A percentile compares a stretch with the other conserved stretches of the same genome.
These are phyloP conservation scores for Delphinapterus leucas DNA, from an alignment of 2,113 vertebrate genomes.

Conservation along the genomic window DNA sequence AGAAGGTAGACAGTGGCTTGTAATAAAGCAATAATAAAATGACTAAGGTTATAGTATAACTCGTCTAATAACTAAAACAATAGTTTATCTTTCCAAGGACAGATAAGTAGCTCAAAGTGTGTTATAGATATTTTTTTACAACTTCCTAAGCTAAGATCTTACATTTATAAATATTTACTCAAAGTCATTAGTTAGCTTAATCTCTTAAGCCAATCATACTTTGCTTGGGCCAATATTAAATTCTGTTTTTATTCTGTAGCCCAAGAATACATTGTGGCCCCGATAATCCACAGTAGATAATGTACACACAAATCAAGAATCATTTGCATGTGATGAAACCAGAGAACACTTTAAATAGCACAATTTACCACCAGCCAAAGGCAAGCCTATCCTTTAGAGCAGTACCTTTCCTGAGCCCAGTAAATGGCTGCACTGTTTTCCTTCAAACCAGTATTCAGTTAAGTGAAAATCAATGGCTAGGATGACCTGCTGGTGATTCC, in stretches of 20 bases:
- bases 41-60: neutral
- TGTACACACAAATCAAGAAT: neutral
- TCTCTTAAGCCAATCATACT: neutral
- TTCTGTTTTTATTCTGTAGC: constrained; percentile 1
- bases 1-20: neutral
- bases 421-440: neutral
- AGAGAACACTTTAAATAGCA: neutral
- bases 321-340: neutral
- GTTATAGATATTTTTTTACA: neutral
- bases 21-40: constrained; percentile 10
- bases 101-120: neutral
- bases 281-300: neutral
- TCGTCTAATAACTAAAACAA: neutral
- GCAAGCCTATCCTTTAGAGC: neutral
- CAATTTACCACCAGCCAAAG: neutral
- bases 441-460: neutral
- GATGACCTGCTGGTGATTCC: neutral
- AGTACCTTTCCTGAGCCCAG: neutral
- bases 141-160: constrained; percentile 2
- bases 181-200: neutral
- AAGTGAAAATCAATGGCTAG: neutral
- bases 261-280: neutral
- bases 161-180: constrained; percentile 29
- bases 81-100: constrained; percentile 22
- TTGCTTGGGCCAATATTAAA: neutral